Evolutionary conservation across 2,113 vertebrate genomes (phyloP), one percentile per base, ranked within the genome.

Genomic region (Ailurus styani): DNA sequence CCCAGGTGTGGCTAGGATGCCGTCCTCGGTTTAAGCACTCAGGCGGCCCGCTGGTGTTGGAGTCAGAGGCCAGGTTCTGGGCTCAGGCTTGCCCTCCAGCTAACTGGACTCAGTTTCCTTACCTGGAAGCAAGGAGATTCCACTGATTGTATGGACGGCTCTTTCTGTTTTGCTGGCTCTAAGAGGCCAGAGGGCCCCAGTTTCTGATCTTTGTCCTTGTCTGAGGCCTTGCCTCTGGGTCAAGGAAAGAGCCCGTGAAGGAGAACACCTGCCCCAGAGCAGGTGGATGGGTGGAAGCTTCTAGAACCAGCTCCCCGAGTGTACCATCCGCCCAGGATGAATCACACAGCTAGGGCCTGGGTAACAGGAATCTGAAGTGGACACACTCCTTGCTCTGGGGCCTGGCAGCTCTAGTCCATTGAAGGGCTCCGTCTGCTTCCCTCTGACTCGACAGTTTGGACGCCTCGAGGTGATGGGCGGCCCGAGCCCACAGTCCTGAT

Each of bases 11-110:
- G 1, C 31, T 1, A 45, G 18, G 47, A 3, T 5, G 1, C 0
- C 4, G 18, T n/a, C 37, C 31, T 2, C n/a, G 18, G n/a, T 12
- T 31, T 6, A 45, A 57, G 42, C 50, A 15, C 42, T 7, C 27
- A 57, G 68, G 23, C 11, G 0, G 23, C 29, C 18, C 50, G 2
- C 17, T 1, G 3, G 55, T 5, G 1, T 31, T 5, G 12, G 79
- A 27, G 78, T 23, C 72, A 45, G 57, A 75, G 50, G 45, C 50
- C 17, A 47, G 8, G 7, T 21, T 15, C 15, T 10, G 29, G 31
- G 34, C 15, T 5, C 62, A n/a, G 50, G 29, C 37, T 37, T 50
- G 52, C n/a, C n/a, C 42, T 25, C 54, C 29, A 25, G 3, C 23
- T 0, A 45, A 54, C 29, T 1, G 6, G 70, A 1, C 3, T 83